A percentile compares a stretch with the other conserved stretches of the same genome.
These are phyloP conservation scores for Caenorhabditis panamensis DNA, from an alignment of 2,888 invertebrate species.

Conservation along the genomic window DNA sequence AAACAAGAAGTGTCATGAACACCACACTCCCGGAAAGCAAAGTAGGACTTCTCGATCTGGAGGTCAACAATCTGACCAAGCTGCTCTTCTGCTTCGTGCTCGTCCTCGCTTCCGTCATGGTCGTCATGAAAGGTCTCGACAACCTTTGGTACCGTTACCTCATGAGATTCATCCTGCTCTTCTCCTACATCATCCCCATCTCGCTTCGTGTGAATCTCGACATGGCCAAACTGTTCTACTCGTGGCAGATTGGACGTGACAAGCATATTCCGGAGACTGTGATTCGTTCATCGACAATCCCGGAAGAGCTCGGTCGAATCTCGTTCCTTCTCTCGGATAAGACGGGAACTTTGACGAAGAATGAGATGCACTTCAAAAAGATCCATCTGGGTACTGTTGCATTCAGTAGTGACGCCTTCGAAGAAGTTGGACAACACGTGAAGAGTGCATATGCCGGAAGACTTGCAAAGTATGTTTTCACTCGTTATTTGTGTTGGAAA, in stretches of 20 bases:
- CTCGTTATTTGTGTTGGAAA: not conserved
- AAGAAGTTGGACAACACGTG: constrained; percentile 84
- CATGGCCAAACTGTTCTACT: constrained; percentile 93
- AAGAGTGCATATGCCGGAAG: constrained; percentile 76
- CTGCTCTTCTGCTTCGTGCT: constrained; percentile 93
- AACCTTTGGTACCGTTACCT: constrained; percentile 86
- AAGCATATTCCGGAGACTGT: constrained; percentile 94
- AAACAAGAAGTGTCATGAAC: constrained; percentile 98
- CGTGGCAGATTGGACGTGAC: constrained; percentile 96
- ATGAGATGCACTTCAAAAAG: constrained; percentile 89
- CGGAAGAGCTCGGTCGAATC: constrained; percentile 94
- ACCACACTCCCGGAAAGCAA: constrained; percentile 96
- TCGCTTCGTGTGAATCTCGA: constrained; percentile 97
- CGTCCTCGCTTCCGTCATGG: constrained; percentile 93
- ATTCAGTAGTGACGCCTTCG: constrained; percentile 90
- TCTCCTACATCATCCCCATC: constrained; percentile 99
- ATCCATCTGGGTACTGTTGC: constrained; percentile 94
- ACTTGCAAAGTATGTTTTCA: constrained; percentile 61
- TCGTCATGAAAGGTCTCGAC: constrained; percentile 87
- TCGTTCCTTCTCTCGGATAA: constrained; percentile 97
- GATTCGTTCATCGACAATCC: constrained; percentile 96
- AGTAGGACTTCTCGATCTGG: constrained; percentile 94
- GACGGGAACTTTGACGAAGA: constrained; percentile 98
- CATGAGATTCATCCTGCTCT: constrained; percentile 95
- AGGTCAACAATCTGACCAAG: constrained; percentile 97